A percentile compares a stretch with the other conserved stretches of the same genome.
phyloP scores from a whole-genome alignment of 2,113 vertebrate genomes.

The Hippocampus abdominalis region DNA sequence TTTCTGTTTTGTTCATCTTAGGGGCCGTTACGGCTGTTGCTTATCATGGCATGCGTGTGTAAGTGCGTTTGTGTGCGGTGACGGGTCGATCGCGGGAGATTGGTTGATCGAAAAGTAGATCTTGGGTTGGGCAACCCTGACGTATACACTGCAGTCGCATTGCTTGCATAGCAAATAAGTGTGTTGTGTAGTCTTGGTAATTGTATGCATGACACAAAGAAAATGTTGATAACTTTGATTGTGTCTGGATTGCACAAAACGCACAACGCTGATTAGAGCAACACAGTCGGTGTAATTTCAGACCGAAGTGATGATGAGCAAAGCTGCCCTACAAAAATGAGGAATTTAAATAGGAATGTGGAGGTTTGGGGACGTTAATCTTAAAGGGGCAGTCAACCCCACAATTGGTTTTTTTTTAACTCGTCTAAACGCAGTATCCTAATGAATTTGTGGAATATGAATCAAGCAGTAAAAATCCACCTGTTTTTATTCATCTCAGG shows the following conservation, averaged over 20 bases:
- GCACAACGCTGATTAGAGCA: constrained; percentile 21
- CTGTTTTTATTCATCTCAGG: no score
- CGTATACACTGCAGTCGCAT: not conserved
- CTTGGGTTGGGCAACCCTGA: no score
- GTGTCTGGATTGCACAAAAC: not conserved
- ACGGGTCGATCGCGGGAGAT: no score
- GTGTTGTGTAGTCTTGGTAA: not conserved
- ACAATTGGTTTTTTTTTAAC: no score
- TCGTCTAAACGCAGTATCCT: no score
- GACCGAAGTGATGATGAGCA: constrained; percentile 27
- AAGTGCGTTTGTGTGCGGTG: not conserved
- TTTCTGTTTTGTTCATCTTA: no score
- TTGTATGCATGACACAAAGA: not conserved
- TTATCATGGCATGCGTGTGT: not conserved
- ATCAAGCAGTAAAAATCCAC: no score
- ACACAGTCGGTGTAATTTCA: constrained; percentile 13
- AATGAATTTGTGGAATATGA: no score
- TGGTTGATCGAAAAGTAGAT: no score
- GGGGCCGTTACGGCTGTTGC: no score
- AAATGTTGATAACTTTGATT: not conserved
- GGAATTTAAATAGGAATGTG: not conserved
- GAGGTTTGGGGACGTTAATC: not conserved
- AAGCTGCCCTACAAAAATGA: not conserved
- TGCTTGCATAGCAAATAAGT: not conserved
- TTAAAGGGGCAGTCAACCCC: no score